Evolutionary conservation across 2,888 invertebrate species (phyloP).

Genomic region (Tiliacea aurago): DNA sequence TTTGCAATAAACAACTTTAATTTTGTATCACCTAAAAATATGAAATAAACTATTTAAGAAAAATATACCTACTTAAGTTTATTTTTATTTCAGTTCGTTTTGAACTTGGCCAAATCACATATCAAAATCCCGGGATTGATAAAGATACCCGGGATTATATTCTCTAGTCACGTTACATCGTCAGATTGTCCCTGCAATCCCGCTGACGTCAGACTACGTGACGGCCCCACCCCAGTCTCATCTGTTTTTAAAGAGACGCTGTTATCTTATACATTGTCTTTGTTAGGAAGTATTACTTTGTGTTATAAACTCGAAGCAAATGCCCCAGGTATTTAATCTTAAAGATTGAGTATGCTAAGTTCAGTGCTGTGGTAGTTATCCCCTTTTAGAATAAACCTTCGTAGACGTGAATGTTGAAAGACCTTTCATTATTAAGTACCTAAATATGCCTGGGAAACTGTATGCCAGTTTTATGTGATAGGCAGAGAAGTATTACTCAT

Average conservation of each 20-base stretch:
- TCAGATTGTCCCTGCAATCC: constrained; percentile 21
- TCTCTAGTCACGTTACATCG: constrained; percentile 38
- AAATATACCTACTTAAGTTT: no score
- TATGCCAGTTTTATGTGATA: no score
- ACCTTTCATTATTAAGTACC: not conserved
- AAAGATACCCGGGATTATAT: no score
- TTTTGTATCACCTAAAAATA: no score
- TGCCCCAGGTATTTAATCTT: not conserved
- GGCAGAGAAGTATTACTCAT: no score
- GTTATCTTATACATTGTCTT: constrained; percentile 19
- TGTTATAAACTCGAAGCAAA: not conserved
- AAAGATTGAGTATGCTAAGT: not conserved
- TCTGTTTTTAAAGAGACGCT: constrained; percentile 24
- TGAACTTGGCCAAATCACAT: no score
- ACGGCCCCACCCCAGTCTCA: not conserved
- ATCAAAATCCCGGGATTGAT: no score
- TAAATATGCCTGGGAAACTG: not conserved
- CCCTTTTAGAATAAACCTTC: not conserved
- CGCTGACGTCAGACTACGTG: constrained; percentile 48
- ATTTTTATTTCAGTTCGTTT: no score
- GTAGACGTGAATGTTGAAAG: not conserved
- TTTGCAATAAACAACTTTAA: no score
- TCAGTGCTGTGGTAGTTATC: not conserved
- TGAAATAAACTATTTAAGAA: no score
- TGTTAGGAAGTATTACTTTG: constrained; percentile 14